Percentiles rank a stretch among this genome's conserved stretches.
These are phyloP conservation scores for Orthonychiurus folsomi DNA, from an alignment of 2,888 invertebrate species.

Conservation along the genomic window DNA sequence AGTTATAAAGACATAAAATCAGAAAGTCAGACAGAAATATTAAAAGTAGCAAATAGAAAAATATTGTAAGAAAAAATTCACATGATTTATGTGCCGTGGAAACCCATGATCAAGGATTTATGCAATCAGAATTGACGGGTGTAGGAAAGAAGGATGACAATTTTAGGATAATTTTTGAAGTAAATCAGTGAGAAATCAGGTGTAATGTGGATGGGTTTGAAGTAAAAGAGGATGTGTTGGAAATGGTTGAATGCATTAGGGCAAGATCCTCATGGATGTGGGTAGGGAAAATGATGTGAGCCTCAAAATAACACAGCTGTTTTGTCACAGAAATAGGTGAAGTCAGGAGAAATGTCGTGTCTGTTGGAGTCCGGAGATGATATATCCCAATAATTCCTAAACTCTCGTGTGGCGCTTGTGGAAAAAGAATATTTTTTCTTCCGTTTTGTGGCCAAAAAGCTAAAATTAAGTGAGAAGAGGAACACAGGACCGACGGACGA, in stretches of 20 bases:
- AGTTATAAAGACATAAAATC: too few relatives aligned
- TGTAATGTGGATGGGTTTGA: too few relatives aligned
- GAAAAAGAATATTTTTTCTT: not conserved
- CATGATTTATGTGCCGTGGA: too few relatives aligned
- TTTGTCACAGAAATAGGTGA: conserved; percentile 23
- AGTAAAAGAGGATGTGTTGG: too few relatives aligned
- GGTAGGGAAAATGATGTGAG: conserved; percentile 19
- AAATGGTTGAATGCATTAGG: not conserved
- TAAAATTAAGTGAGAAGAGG: conserved; percentile 20
- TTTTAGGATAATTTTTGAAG: not conserved
- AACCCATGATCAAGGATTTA: too few relatives aligned
- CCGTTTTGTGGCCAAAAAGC: conserved; percentile 21
- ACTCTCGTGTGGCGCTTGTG: not conserved
- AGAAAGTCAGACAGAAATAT: too few relatives aligned
- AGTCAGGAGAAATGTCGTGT: conserved; percentile 5
- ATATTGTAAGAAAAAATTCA: too few relatives aligned
- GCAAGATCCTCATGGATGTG: conserved; percentile 5
- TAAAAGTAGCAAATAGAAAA: too few relatives aligned
- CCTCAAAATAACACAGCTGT: conserved; percentile 29
- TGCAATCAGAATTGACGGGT: too few relatives aligned
- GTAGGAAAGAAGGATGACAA: too few relatives aligned
- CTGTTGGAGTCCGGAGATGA: not conserved
- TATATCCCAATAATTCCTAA: conserved; percentile 3
- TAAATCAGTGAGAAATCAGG: not conserved
- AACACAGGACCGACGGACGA: not conserved